A percentile compares a stretch with the other conserved stretches of the same genome.
Evolutionary conservation across 2,797 vertebrate species (phyloP).

Genomic region (Coranthus polyacanthus): DNA sequence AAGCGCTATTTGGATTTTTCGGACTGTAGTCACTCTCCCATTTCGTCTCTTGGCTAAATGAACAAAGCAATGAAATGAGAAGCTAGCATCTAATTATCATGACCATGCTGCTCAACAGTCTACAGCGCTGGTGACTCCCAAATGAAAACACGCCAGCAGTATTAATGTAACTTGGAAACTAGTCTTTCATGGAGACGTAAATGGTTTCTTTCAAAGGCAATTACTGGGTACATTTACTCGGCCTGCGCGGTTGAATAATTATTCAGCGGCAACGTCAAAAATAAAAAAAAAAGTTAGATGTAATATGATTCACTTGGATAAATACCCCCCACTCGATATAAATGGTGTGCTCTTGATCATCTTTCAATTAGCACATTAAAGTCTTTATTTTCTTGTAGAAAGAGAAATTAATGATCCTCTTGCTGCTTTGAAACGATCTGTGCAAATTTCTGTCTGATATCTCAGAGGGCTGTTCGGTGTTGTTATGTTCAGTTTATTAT

Average conservation of each 20-base stretch:
- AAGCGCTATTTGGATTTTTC: slow-evolving; percentile 1
- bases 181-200: slow-evolving; percentile 30
- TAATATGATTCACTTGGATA: slow-evolving; percentile 2
- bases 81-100: slow-evolving; percentile 41
- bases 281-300: not conserved
- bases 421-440: slow-evolving; percentile 7
- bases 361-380: not conserved
- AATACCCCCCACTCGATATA: slow-evolving; percentile 3
- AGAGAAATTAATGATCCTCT: slow-evolving; percentile 13
- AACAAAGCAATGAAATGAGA: slow-evolving; percentile 28
- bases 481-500: slow-evolving; percentile 44
- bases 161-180: slow-evolving; percentile 39
- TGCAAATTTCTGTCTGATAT: slow-evolving; percentile 20
- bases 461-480: slow-evolving; percentile 20
- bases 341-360: slow-evolving; percentile 16
- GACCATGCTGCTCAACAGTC: slow-evolving; percentile 28
- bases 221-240: slow-evolving; percentile 44
- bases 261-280: slow-evolving; percentile 21
- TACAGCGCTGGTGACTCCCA: slow-evolving; percentile 38
- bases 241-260: slow-evolving; percentile 25
- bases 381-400: slow-evolving; percentile 1
- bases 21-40: slow-evolving; percentile 13
- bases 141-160: slow-evolving; percentile 48
- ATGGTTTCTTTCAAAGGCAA: slow-evolving; percentile 47
- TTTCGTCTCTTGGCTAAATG: slow-evolving; percentile 40